Evolutionary conservation across 1,140 invertebrate species (phyloP), one percentile per base, ranked within the genome.

Genomic region (Leptinotarsa defecta): DNA sequence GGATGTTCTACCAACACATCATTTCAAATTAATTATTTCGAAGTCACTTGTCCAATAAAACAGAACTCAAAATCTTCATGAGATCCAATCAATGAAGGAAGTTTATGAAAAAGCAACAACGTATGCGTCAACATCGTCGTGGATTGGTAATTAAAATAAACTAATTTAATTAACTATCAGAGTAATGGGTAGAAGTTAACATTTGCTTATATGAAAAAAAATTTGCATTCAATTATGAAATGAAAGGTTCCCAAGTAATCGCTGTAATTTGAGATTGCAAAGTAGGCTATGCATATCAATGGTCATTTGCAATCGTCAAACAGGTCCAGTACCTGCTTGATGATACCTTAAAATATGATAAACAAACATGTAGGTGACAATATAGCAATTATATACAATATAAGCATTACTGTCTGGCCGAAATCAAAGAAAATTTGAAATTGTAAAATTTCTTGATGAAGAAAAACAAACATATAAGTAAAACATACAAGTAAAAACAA

Each of bases 221-320:
- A n/a, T 65, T 65, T 65, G 74, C 69, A 68, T 74, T 65, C 68
- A 70, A 74, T 74, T 74, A 74, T 68, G 34, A 69, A 68, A 68
- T 67, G 65, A 69, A 74, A 49, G 49, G 68, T 74, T 68, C 74
- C 74, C 68, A 68, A 65, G 74, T 70, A 69, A 52, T 49, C 68
- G 74, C 49, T 74, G 48, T 74, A 74, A 70, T 70, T 70, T 74
- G 62, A 68, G 74, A 61, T 63, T 52, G 67, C 68, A 74, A 74
- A 74, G 65, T 74, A 74, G 74, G 74, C 57, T 69, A 74, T 68
- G n/a, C 64, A 74, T 57, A 57, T 57, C 11, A 19, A 17, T 19
- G 2, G 52, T 57, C 52, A 57, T 57, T 57, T 17, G 17, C 52
- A 57, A 57, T 57, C 3, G 15, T 57, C 52, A 57, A 57, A 17